Conservation (phyloP, 2,113 vertebrate species). For the Natator depressus region DNA sequence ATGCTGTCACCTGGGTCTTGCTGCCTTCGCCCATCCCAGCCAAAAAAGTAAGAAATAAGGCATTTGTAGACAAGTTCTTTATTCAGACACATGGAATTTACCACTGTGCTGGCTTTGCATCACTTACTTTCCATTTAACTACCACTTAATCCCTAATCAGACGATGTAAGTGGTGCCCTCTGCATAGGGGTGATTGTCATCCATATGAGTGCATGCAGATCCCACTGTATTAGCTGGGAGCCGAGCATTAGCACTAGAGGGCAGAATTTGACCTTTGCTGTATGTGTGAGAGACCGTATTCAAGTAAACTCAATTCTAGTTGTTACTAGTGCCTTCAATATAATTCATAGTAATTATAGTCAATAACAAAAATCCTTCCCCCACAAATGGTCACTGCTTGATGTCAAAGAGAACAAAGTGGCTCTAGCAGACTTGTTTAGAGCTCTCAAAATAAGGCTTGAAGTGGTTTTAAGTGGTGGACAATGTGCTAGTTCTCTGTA, state of each 20-base stretch:
- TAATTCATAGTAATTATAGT: not conserved
- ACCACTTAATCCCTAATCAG: accelerated
- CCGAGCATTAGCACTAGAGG: not conserved
- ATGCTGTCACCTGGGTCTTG: not conserved
- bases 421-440: not conserved
- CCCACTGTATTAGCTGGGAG: not conserved
- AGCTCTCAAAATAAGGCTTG: not conserved
- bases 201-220: not conserved
- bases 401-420: not conserved
- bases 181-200: not conserved
- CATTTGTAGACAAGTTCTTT: not conserved
- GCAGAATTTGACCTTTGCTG: not conserved
- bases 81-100: not conserved
- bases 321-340: not conserved
- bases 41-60: not conserved
- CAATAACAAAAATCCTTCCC: not conserved
- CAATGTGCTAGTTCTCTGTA: not conserved
- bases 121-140: not conserved
- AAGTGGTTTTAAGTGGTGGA: not conserved
- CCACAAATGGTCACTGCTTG: not conserved
- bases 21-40: not conserved
- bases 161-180: not conserved
- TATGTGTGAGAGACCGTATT: not conserved
- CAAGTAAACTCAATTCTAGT: not conserved
- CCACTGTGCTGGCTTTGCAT: not conserved